Evolutionary conservation across 2,797 vertebrate species (phyloP).

Genomic region (Lindbergichthys nudifrons): DNA sequence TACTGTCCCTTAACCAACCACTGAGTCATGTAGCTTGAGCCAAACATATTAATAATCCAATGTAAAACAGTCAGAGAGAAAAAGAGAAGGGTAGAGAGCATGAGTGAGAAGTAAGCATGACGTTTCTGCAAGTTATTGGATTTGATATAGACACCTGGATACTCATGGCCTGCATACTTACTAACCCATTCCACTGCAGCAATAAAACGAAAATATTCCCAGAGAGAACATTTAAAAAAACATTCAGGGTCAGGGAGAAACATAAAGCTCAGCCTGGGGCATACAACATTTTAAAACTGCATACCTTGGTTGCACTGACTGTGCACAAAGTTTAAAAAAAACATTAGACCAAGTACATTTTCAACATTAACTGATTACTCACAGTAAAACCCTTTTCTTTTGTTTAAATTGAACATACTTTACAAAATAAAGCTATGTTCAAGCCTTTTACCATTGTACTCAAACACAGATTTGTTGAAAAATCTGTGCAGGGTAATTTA

Average conservation of each 20-base stretch:
- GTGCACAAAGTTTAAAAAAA: not conserved
- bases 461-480: not conserved
- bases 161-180: slow-evolving; percentile 10
- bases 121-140: not conserved
- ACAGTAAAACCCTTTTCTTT: not conserved
- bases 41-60: slow-evolving; percentile 57
- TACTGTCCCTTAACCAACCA: slow-evolving; percentile 5
- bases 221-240: slow-evolving; percentile 30
- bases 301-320: not conserved
- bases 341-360: not conserved
- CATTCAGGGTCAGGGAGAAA: not conserved
- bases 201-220: slow-evolving; percentile 20
- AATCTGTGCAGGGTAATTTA: not conserved
- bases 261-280: slow-evolving; percentile 4
- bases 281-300: not conserved
- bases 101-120: not conserved
- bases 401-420: not conserved
- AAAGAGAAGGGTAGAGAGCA: not conserved
- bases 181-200: not conserved
- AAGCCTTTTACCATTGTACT: not conserved
- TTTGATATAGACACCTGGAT: slow-evolving; percentile 22
- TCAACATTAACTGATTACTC: not conserved
- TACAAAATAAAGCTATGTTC: not conserved
- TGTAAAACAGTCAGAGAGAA: not conserved
- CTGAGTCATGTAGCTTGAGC: not conserved